Base-by-base conservation (phyloP, 1,140 invertebrate species). In the Hestina assimilis region DNA sequence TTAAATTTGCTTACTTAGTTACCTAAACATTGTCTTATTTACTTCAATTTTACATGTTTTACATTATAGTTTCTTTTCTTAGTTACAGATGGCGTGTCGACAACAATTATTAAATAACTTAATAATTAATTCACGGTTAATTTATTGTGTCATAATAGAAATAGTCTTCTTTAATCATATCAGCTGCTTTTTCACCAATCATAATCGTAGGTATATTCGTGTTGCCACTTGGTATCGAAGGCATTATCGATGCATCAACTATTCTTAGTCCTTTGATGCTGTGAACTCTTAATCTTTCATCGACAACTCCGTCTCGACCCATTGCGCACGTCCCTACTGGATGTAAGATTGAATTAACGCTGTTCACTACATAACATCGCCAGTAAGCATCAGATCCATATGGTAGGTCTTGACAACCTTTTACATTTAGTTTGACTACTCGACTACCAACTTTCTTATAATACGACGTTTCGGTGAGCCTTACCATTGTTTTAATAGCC, bases 271-370 rank as follows among this genome's bases (percentile, higher is more conserved):
- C 90, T 5, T 72, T 61, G 1, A 94, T 84, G 0, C 93, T 92
- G 65, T 92, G 81, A 0, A 96, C 94, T 14, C 89, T 89, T 0
- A 97, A 79, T 31, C 91, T 73, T 0, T 92, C 90, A 75, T 96
- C 92, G 0, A 94, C 91, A 1, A 94, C 94, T 0, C 70, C 86
- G 4, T 72, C 52, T 0, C 92, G 91, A 0, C 95, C 96, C 96
- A 97, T 97, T 75, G 94, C 95, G 20, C 93, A 93, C 0, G 93
- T 94, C 5, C 95, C 93, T 0, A 93, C 93, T 84, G 94, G 94
- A 59, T 97, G 96, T 59, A 95, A 95, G 26, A 96, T 93, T 0
- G 95, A 95, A 82, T 93, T 91, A 0, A 94, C 94, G 6, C 93
- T 90, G 59, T 92, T 90, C 15, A 90, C 79, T 0, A 91, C 89